These are phyloP conservation scores for Callocephalon fimbriatum DNA, from an alignment of 2,113 vertebrate species.

Conservation along the genomic window DNA sequence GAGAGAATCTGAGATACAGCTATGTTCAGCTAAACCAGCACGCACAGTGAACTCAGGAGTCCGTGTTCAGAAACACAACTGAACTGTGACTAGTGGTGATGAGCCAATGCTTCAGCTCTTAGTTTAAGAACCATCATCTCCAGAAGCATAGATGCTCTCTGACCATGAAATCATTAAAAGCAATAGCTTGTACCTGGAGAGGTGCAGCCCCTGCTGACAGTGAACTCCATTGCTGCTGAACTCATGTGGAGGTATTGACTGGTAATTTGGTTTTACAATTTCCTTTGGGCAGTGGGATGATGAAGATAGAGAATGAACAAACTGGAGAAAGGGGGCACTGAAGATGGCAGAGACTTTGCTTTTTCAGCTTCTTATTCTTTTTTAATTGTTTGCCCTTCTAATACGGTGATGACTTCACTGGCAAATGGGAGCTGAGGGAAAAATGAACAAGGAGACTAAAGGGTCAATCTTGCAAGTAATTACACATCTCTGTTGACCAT, in stretches of 20 bases:
- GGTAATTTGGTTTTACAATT: background rate
- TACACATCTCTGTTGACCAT: rapidly evolving
- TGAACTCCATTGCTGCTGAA: background rate
- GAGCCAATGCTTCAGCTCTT: background rate
- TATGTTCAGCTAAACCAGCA: background rate
- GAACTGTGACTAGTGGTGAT: background rate
- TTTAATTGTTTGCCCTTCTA: background rate
- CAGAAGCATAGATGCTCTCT: background rate
- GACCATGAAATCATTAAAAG: background rate
- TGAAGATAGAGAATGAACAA: background rate
- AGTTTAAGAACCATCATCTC: background rate
- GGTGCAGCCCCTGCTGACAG: background rate
- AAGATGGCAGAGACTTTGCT: background rate
- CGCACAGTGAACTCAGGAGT: background rate
- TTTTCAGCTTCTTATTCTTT: background rate
- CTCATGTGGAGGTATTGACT: background rate
- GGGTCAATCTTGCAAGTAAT: background rate
- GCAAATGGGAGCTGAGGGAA: background rate
- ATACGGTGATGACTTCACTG: background rate
- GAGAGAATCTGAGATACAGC: background rate
- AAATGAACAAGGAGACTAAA: background rate
- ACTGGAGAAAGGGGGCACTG: background rate
- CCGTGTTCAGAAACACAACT: background rate
- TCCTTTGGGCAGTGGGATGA: background rate
- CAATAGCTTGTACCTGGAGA: background rate